Conservation (phyloP, 2,113 vertebrate species). For the Petromus typicus region DNA sequence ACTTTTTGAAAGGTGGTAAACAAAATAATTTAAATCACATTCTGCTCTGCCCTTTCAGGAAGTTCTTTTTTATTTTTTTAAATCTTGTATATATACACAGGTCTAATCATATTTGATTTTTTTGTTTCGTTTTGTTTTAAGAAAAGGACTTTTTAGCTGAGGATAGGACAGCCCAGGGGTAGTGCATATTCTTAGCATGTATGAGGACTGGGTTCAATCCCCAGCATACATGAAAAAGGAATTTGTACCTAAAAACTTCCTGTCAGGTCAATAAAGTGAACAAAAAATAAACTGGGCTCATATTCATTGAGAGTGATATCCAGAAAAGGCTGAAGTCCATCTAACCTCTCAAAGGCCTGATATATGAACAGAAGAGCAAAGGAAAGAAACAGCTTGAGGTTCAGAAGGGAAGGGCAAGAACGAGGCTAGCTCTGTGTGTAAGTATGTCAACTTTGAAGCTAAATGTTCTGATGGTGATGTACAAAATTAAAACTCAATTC, state of each 20-base stretch:
- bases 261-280: constrained; percentile 27
- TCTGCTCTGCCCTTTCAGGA: constrained; percentile 47
- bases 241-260: constrained; percentile 30
- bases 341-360: constrained; percentile 4
- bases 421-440: neutral
- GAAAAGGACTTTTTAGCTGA: neutral
- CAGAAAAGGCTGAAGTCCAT: constrained; percentile 26
- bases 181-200: neutral
- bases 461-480: constrained; percentile 14
- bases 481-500: constrained; percentile 13
- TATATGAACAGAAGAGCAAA: neutral
- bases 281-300: constrained; percentile 34
- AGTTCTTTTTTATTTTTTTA: neutral
- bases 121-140: constrained; percentile 37
- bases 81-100: constrained; percentile 16
- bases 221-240: neutral
- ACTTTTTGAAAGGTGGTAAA: neutral
- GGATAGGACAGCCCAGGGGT: neutral
- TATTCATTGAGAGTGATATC: neutral
- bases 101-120: constrained; percentile 3
- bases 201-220: neutral
- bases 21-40: neutral
- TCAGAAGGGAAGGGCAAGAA: constrained; percentile 31
- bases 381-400: constrained; percentile 49
- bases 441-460: constrained; percentile 28